Base-by-base conservation (phyloP, 1,140 invertebrate species). In the Drosophila sechellia region DNA sequence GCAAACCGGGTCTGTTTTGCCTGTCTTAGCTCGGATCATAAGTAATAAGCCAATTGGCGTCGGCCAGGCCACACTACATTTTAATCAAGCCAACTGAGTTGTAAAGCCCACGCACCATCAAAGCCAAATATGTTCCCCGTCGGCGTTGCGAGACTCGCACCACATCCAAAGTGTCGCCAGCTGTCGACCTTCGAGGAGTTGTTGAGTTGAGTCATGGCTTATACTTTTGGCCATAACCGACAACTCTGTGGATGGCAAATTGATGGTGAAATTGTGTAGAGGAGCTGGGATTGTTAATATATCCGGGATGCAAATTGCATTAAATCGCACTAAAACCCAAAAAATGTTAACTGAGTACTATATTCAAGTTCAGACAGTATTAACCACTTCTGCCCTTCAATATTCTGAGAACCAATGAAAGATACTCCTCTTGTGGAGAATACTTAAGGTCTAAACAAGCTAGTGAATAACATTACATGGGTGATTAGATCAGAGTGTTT, bases 21-120 rank as follows among this genome's bases (percentile, higher is more conserved):
- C 31, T 10, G 31, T 31, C 52, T 73, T 54, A 56, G 79, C 80
- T 63, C 27, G 53, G 76, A 76, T 84, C 78, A 79, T 79, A 61
- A 81, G 77, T 86, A 85, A 86, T 86, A 78, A 86, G 81, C 81
- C 78, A 86, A 86, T 86, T 86, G 84, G 83, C 75, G 79, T 89
- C 75, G 64, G 75, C 45, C 45, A 25, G 11, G 12, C 79, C 75
- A 79, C 68, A 79, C 63, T 79, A 71, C 69, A 78, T 74, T 81
- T 81, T 81, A 86, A 86, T 86, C 81, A 87, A 86, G 69, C 74
- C 74, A 72, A 63, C 69, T 46, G 55, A 64, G 70, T 52, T 64
- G 65, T 76, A 64, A 77, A 79, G 74, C 83, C 83, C 86, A 87
- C 83, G 79, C 83, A 83, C 60, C 49, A 65, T 70, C 86, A 83